These are phyloP conservation scores for Hirtodrosophila duncani DNA, from an alignment of 2,888 invertebrate genomes.

Conservation along the genomic window DNA sequence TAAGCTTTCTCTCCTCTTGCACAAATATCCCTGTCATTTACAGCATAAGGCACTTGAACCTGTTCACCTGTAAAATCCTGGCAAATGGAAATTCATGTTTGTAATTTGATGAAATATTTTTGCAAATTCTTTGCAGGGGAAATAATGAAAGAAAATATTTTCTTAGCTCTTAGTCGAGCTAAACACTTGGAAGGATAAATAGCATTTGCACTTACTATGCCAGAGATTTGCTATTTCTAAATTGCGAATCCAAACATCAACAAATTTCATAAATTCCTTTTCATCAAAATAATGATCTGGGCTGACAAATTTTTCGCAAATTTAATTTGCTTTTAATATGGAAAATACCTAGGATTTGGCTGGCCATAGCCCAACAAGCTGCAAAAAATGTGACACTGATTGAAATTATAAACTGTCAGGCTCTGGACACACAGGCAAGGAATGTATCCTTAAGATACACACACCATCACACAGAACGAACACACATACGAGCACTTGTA, in stretches of 20 bases:
- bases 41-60: background rate
- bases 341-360: background rate
- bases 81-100: conserved; percentile 18
- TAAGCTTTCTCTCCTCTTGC: too few species aligned
- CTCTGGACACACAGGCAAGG: too few species aligned
- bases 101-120: conserved; percentile 34
- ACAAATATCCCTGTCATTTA: conserved; percentile 22
- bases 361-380: conserved; percentile 47
- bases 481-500: conserved; percentile 7
- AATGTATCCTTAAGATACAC: conserved; percentile 17
- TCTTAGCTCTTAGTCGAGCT: too few species aligned
- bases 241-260: too few species aligned
- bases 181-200: too few species aligned
- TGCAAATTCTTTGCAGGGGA: conserved; percentile 16
- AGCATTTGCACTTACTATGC: background rate
- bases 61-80: conserved; percentile 24
- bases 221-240: too few species aligned
- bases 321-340: conserved; percentile 36
- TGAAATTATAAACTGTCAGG: conserved; percentile 58
- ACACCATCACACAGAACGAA: background rate
- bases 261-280: conserved; percentile 13
- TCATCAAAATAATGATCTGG: conserved; percentile 4
- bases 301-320: conserved; percentile 4
- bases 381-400: conserved; percentile 60
- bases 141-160: conserved; percentile 59